A percentile compares a stretch with the other conserved stretches of the same genome.
Conservation (phyloP, 2,113 vertebrate genomes). For the Eulemur macaco region DNA sequence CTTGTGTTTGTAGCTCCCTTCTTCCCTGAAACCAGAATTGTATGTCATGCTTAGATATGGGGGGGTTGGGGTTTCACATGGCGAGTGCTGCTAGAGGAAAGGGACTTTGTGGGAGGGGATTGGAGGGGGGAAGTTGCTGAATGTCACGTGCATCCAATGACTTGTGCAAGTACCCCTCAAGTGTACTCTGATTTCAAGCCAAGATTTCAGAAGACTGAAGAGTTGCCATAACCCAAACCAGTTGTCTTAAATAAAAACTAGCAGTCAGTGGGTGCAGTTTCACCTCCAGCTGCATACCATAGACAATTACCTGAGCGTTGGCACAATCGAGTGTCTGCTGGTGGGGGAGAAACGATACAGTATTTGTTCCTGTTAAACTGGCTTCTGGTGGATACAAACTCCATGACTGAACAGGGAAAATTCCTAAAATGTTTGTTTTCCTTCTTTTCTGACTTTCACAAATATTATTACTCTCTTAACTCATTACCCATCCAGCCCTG, state of each 20-base stretch:
- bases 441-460: neutral
- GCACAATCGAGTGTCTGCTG: neutral
- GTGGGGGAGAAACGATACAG: neutral
- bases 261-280: neutral
- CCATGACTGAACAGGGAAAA: neutral
- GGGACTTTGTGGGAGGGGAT: neutral
- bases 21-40: neutral
- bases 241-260: neutral
- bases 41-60: neutral
- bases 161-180: neutral
- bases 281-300: neutral
- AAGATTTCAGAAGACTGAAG: neutral
- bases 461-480: neutral
- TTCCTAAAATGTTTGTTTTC: neutral
- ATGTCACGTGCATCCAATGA: neutral
- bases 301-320: constrained; percentile 15
- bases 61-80: neutral
- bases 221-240: neutral
- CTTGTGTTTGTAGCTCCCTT: constrained; percentile 46
- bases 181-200: neutral
- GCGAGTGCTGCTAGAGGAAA: neutral
- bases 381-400: neutral
- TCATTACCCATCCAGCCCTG: neutral
- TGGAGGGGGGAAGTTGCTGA: neutral
- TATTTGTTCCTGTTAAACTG: neutral